A percentile compares a stretch with the other conserved stretches of the same genome.
These are phyloP conservation scores for Lathronympha strigana DNA, from an alignment of 2,888 invertebrate species.

Conservation along the genomic window DNA sequence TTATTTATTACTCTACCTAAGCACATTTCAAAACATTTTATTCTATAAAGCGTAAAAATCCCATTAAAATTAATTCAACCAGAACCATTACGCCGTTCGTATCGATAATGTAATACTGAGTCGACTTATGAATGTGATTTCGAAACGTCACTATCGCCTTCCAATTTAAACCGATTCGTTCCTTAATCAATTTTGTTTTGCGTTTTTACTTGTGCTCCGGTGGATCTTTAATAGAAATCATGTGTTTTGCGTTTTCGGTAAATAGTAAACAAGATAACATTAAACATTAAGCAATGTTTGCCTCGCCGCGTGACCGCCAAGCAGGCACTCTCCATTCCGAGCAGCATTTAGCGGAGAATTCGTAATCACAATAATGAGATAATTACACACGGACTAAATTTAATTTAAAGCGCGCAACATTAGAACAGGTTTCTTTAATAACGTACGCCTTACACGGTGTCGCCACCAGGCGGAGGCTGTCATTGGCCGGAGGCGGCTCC, in stretches of 20 bases:
- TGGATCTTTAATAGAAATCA: conserved; percentile 70
- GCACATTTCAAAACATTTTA: conserved; percentile 81
- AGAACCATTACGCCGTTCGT: conserved; percentile 81
- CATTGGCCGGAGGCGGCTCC: conserved; percentile 82
- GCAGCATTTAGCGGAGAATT: conserved; percentile 81
- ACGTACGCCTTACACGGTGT: conserved; percentile 84
- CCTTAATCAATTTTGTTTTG: conserved; percentile 82
- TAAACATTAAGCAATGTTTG: conserved; percentile 35
- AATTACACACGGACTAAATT: conserved; percentile 84
- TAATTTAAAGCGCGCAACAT: conserved; percentile 84
- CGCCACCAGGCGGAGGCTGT: conserved; percentile 77
- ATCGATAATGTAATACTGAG: conserved; percentile 82
- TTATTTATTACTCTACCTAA: conserved; percentile 74
- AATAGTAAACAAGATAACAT: conserved; percentile 43
- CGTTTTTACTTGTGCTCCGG: conserved; percentile 73
- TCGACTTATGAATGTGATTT: conserved; percentile 83
- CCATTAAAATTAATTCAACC: conserved; percentile 84
- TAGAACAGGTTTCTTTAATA: conserved; percentile 85
- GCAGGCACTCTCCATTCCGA: conserved; percentile 76
- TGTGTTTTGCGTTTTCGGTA: conserved; percentile 65
- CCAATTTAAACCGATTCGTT: conserved; percentile 84
- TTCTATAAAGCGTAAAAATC: conserved; percentile 82
- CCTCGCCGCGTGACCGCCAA: conserved; percentile 60
- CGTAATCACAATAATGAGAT: conserved; percentile 84
- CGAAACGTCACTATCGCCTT: conserved; percentile 84